Evolutionary conservation across 2,797 vertebrate genomes (phyloP).

Genomic region (Pseudochirops cupreus): DNA sequence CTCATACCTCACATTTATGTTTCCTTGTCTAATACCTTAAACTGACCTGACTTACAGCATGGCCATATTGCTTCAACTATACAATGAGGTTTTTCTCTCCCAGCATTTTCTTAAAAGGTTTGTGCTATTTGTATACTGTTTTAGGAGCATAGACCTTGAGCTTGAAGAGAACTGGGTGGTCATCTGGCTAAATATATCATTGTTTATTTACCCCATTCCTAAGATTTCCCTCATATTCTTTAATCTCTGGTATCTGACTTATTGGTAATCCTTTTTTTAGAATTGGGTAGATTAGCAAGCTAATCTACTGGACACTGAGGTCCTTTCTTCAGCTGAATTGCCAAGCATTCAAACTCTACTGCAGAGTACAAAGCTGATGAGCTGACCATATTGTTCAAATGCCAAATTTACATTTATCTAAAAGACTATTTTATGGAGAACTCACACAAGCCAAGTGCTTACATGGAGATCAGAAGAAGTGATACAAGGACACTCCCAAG

Average conservation of each 20-base stretch:
- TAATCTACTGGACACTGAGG: background rate
- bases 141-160: background rate
- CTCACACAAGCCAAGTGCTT: background rate
- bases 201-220: slow-evolving; percentile 51
- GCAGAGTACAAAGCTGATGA: background rate
- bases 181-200: slow-evolving; percentile 21
- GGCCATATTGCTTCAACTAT: background rate
- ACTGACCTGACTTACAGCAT: slow-evolving; percentile 12
- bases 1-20: background rate
- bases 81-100: background rate
- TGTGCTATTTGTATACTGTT: background rate
- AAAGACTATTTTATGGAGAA: background rate
- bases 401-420: too few relatives aligned
- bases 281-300: background rate
- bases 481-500: background rate
- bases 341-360: background rate
- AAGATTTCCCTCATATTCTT: slow-evolving; percentile 35
- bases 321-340: background rate
- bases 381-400: background rate
- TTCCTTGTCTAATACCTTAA: background rate
- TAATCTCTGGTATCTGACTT: slow-evolving; percentile 53
- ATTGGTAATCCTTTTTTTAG: background rate
- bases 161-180: background rate
- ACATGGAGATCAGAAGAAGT: background rate
- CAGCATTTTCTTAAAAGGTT: slow-evolving; percentile 9